A percentile compares a stretch with the other conserved stretches of the same genome.
These are phyloP conservation scores for Hiodon tergisus DNA, from an alignment of 2,113 vertebrate species.

Conservation along the genomic window DNA sequence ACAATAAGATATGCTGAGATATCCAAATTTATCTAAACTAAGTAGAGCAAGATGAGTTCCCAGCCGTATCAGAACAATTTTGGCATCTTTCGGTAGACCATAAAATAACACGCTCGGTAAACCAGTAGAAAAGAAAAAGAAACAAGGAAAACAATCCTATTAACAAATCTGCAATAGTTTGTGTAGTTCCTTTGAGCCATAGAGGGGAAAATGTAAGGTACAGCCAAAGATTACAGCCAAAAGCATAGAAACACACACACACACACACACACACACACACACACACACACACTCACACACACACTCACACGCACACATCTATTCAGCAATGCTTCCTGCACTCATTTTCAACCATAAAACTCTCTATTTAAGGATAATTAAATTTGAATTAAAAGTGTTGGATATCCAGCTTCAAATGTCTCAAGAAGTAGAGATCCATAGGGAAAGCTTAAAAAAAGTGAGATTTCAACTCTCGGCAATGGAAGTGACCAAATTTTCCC, in stretches of 20 bases:
- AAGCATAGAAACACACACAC: constrained; percentile 20
- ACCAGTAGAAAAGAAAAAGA: neutral
- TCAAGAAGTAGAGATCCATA: neutral
- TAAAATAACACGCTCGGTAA: neutral
- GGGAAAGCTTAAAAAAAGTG: neutral
- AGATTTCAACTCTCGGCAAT: neutral
- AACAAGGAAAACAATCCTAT: neutral
- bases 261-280: neutral
- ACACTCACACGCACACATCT: neutral
- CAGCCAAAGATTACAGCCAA: constrained; percentile 49
- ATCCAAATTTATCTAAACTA: too few relatives aligned
- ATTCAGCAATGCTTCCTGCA: too few relatives aligned
- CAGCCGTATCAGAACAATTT: too few relatives aligned
- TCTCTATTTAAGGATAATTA: neutral
- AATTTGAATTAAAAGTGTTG: neutral
- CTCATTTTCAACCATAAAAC: neutral
- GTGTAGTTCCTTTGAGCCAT: constrained; percentile 15
- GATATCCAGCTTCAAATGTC: neutral
- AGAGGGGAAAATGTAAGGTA: constrained; percentile 38
- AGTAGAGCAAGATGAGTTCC: too few relatives aligned
- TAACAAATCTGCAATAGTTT: neutral
- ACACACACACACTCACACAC: too few relatives aligned
- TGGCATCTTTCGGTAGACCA: neutral
- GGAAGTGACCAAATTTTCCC: constrained; percentile 31
- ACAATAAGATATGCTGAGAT: too few relatives aligned